Evolutionary conservation across 2,113 vertebrate species (phyloP).

Genomic region (Tichodroma muraria): DNA sequence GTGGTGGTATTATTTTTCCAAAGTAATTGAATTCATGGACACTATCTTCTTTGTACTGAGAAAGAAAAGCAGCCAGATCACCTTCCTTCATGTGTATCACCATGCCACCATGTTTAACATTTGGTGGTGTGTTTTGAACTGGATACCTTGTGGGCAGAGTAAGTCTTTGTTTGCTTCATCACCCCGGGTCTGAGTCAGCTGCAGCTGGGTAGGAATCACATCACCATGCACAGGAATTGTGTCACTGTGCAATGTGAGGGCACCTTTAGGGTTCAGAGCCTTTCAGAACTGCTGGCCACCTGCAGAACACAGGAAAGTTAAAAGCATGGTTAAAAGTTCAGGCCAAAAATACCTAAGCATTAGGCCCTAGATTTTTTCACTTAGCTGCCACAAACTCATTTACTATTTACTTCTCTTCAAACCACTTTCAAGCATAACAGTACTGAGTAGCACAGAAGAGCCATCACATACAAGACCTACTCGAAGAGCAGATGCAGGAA

Average conservation of each 20-base stretch:
- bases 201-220: neutral
- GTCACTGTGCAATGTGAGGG: neutral
- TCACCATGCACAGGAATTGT: neutral
- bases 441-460: neutral
- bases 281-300: neutral
- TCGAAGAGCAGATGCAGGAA: neutral
- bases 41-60: constrained; percentile 86
- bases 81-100: constrained; percentile 88
- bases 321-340: neutral
- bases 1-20: constrained; percentile 93
- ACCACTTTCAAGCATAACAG: neutral
- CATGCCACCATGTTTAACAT: constrained; percentile 91
- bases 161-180: constrained; percentile 54
- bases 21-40: constrained; percentile 85
- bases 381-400: neutral
- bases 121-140: constrained; percentile 91
- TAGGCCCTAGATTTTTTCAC: neutral
- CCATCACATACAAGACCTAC: neutral
- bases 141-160: constrained; percentile 91
- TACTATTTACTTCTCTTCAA: neutral
- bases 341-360: neutral
- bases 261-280: neutral
- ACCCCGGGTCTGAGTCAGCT: neutral
- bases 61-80: constrained; percentile 86
- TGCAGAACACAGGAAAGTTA: neutral